Base-by-base conservation (phyloP, 2,797 vertebrate species). In the Liparis tanakae region DNA sequence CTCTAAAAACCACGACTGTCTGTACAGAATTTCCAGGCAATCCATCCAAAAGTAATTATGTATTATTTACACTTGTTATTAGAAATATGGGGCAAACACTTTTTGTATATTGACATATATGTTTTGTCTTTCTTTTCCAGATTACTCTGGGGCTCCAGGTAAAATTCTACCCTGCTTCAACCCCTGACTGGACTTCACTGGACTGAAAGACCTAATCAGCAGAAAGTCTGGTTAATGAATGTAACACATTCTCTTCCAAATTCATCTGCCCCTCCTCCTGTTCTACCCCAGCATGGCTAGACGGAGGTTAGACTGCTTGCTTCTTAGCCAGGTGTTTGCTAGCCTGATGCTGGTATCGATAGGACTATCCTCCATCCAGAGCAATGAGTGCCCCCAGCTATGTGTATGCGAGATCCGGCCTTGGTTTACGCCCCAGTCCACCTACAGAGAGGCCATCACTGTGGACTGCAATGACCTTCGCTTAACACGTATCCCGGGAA, bases 351-450 rank as follows among this genome's bases (percentile, higher is more conserved):
- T 94, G 84, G 87, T 85, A 72, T 92, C 94, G 13, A 83, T 95
- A 57, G 87, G 93, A 51, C 89, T 95, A 61, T 95, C 94, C 85
- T 94, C 94, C 67, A 83, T 91, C 41, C 95, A 93, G 71, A 95
- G 87, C 54, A 95, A 89, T 5, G 97, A 98, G 82, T 99, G 98
- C 71, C 98, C 98, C 14, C 97, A 97, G 83, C 94, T 98, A 30
- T 99, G 98, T 44, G 97, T 99, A 0, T 99, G 98, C 41, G 98
- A 99, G 86, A 96, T 98, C 80, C 92, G 98, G 33, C 98, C 98
- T 13, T 99, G 98, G 98, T 99, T 99, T 84, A 99, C 98, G 15
- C 98, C 98, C 0, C 97, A 98, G 91, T 99, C 98, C 51, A 99
- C 97, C 0, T 99, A 99, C 93, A 95, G 97, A 89, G 97, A 99